Base-by-base conservation (phyloP, 1,140 invertebrate species). In the Argopecten irradians region DNA sequence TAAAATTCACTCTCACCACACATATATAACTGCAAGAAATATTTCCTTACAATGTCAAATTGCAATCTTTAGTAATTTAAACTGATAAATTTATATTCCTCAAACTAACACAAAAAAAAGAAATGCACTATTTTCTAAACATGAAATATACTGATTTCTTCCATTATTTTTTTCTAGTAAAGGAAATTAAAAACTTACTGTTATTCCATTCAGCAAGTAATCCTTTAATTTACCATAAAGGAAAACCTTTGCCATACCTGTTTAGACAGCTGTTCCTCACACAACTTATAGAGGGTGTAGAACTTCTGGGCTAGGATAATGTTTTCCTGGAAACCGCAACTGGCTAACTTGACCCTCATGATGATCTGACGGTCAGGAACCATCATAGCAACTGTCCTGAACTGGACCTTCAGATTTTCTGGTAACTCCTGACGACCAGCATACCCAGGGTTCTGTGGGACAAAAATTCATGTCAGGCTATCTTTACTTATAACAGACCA, bases 361-460 rank as follows among this genome's bases (percentile, higher is more conserved):
- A 95, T 95, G 83, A 95, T 95, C 92, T 95, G 98, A 89, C 95
- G 89, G 87, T 95, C 95, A 34, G 95, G 95, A 22, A 95, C 94
- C 95, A 95, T 95, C 95, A 95, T 95, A 86, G 95, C 92, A 34
- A 95, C 94, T 33, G 94, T 94, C 43, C 94, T 87, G 86, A 95
- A 95, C 91, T 95, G 93, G 35, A 95, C 93, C 91, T 95, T 95
- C 82, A 95, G 89, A 85, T 95, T 95, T 87, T 95, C 95, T 82
- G 95, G 95, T 71, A 95, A 87, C 88, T 95, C 95, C 88, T 95
- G 95, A 86, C 95, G 89, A 82, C 95, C 95, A 83, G 95, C 95
- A 93, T 95, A 95, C 33, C 95, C 95, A 86, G 95, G 95, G 86
- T 95, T 95, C 95, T 95, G 85, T 22, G 87, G 87, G 28, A 87